Evolutionary conservation across 2,888 invertebrate species (phyloP).

Genomic region (Trachelus tabidus): DNA sequence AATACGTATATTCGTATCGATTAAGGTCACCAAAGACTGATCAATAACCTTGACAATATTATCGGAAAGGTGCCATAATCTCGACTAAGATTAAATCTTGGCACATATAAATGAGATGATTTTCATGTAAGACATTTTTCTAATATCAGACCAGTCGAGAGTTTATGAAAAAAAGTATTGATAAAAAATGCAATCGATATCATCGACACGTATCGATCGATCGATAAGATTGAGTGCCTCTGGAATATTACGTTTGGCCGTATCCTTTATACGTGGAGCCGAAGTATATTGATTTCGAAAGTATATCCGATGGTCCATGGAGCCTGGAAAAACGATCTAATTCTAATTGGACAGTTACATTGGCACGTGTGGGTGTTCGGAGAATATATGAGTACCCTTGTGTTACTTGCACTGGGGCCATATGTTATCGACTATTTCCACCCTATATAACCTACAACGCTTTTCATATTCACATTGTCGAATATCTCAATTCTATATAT

Average conservation of each 20-base stretch:
- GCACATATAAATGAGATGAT: not conserved
- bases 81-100: not conserved
- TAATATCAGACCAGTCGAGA: not conserved
- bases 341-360: not conserved
- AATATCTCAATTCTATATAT: not conserved
- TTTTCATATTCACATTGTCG: not conserved
- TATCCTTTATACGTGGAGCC: not conserved
- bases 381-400: not conserved
- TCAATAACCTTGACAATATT: not conserved
- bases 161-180: not conserved
- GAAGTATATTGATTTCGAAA: not conserved
- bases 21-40: not conserved
- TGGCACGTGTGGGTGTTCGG: not conserved
- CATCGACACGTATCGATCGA: not conserved
- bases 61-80: not conserved
- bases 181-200: not conserved
- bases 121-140: not conserved
- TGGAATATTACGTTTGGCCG: not conserved
- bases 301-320: not conserved
- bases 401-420: not conserved
- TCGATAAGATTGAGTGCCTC: too few relatives aligned
- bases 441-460: not conserved
- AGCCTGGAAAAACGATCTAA: not conserved
- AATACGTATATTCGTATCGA: not conserved
- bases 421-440: not conserved